These are phyloP conservation scores for Vesta saturnalis DNA, from an alignment of 2,888 invertebrate genomes.

Conservation along the genomic window DNA sequence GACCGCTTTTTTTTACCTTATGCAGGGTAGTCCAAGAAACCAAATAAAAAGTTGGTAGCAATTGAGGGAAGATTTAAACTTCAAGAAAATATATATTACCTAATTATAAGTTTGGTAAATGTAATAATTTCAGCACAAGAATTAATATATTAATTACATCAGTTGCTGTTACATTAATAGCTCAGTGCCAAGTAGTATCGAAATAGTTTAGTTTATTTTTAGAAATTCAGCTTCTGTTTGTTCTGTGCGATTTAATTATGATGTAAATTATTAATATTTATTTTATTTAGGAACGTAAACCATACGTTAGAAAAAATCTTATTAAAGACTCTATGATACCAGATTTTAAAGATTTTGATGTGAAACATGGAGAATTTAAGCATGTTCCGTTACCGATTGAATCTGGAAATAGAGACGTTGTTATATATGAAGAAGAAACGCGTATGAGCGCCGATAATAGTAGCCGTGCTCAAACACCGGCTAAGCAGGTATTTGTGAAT, in stretches of 20 bases:
- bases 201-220: slow-evolving; percentile 26
- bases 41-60: too few relatives aligned
- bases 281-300: slow-evolving; percentile 18
- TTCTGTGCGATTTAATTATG: slow-evolving; percentile 1
- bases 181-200: slow-evolving; percentile 17
- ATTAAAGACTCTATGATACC: slow-evolving; percentile 22
- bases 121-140: not conserved
- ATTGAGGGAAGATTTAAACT: too few relatives aligned
- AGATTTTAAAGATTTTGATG: slow-evolving; percentile 22
- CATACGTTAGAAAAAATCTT: not conserved
- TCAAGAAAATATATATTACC: too few relatives aligned
- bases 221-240: slow-evolving; percentile 24
- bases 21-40: too few relatives aligned
- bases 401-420: slow-evolving; percentile 50
- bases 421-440: slow-evolving; percentile 79
- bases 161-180: slow-evolving; percentile 31
- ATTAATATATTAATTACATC: slow-evolving; percentile 22
- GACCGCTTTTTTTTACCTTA: too few relatives aligned
- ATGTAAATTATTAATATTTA: slow-evolving; percentile 14
- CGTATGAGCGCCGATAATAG: slow-evolving; percentile 76
- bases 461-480: slow-evolving; percentile 59
- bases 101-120: not conserved
- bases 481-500: slow-evolving; percentile 55
- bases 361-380: slow-evolving; percentile 32
- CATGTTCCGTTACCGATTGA: slow-evolving; percentile 29